A percentile compares a stretch with the other conserved stretches of the same genome.
phyloP scores from a whole-genome alignment of 2,113 vertebrate species.

The Nesoenas mayeri region DNA sequence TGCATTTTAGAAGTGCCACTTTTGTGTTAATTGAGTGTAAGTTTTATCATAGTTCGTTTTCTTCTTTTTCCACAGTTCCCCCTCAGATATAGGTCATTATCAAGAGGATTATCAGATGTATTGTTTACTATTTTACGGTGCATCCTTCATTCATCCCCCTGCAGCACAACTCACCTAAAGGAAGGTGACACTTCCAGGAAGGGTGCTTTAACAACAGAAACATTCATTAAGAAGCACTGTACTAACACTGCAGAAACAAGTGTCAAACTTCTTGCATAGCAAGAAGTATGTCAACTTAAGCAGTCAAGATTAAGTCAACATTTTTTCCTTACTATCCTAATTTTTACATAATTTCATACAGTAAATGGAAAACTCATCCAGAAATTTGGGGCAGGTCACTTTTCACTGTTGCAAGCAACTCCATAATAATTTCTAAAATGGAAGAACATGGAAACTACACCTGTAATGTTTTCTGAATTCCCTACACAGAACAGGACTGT shows the following conservation, averaged over 20 bases:
- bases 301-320: not conserved
- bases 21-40: not conserved
- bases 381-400: not conserved
- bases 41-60: not conserved
- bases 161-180: not conserved
- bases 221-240: not conserved
- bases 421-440: not conserved
- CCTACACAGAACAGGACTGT: not conserved
- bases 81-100: not conserved
- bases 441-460: not conserved
- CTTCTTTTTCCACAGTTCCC: not conserved
- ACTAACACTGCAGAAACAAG: not conserved
- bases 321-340: not conserved
- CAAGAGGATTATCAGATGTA: not conserved
- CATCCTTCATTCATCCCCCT: not conserved
- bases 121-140: not conserved
- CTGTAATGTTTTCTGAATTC: fast-evolving
- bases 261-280: not conserved
- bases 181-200: not conserved
- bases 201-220: not conserved
- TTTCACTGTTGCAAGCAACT: not conserved
- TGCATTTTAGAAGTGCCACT: not conserved
- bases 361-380: not conserved
- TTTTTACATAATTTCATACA: not conserved
- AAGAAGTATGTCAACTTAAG: not conserved